Base-by-base conservation (phyloP, 2,888 invertebrate genomes). In the Punctoribates punctum region DNA sequence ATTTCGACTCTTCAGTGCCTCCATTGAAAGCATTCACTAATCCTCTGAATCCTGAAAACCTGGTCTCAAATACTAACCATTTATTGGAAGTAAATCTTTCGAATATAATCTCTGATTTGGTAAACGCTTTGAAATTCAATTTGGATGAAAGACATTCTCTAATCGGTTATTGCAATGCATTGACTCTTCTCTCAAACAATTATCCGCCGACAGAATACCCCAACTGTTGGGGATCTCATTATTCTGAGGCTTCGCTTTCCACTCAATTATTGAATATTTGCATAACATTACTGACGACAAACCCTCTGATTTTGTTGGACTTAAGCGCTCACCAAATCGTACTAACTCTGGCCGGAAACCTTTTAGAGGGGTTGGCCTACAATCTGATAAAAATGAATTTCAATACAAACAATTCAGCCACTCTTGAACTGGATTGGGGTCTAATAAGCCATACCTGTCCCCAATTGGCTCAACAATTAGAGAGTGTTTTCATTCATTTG, bases 111-210 rank as follows among this genome's bases (percentile, higher is more conserved):
- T 15, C 6, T 2, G 23, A 72, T 38, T 48, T 72, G 25, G 23
- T 72, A 0, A 72, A 48, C 25, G 46, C 3, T 8, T 72, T 46
- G 46, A 20, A 25, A 48, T 72, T 25, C 48, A 46, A 74, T 51
- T 57, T 73, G 38, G 57, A 74, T 27, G 15, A 70, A n/a, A 77
- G 65, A 60, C 27, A 65, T 15, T 15, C 77, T 23, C 27, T 78
- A 11, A 86, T 86, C 81, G 90, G 91, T 0, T 89, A 88, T 81
- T 87, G 88, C 81, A 88, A 91, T 83, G 88, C 91, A 0, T 84
- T 94, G 1, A 88, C 88, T 80, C 82, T 86, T 5, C 83, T 94
- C 48, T 89, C 90, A 72, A 87, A 86, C 73, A 85, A 85, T 27
- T 93, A 89, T 84, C 86, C 88, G 0, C 90, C 91, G 1, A 89